phyloP scores from a whole-genome alignment of 2,113 vertebrate species.

The Aptenodytes forsteri region DNA sequence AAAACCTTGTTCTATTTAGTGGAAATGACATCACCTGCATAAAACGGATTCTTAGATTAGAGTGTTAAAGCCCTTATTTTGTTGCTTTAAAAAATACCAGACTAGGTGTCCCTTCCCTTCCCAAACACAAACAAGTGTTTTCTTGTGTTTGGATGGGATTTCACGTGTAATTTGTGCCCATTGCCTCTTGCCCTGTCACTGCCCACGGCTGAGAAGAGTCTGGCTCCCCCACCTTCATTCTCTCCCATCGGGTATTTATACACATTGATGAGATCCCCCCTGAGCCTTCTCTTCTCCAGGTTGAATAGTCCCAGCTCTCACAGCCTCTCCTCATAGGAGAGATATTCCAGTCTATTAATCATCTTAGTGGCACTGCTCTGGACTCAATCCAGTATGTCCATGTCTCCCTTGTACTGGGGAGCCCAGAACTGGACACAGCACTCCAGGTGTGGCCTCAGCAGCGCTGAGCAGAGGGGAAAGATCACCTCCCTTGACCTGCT shows the following conservation, averaged over 20 bases:
- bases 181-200: neutral
- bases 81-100: neutral
- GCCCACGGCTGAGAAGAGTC: neutral
- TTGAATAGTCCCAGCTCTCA: neutral
- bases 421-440: neutral
- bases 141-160: neutral
- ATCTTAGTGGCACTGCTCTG: neutral
- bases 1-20: neutral
- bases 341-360: neutral
- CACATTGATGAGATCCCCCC: neutral
- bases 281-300: neutral
- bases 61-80: neutral
- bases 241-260: neutral
- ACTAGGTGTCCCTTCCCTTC: neutral
- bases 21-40: neutral
- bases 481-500: neutral
- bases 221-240: neutral
- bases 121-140: neutral
- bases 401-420: neutral
- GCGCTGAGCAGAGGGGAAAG: neutral
- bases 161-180: neutral
- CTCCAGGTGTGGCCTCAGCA: neutral
- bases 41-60: neutral
- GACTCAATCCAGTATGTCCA: neutral
- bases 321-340: neutral